phyloP scores from a whole-genome alignment of 2,797 vertebrate genomes.

The Urocyon cinereoargenteus region DNA sequence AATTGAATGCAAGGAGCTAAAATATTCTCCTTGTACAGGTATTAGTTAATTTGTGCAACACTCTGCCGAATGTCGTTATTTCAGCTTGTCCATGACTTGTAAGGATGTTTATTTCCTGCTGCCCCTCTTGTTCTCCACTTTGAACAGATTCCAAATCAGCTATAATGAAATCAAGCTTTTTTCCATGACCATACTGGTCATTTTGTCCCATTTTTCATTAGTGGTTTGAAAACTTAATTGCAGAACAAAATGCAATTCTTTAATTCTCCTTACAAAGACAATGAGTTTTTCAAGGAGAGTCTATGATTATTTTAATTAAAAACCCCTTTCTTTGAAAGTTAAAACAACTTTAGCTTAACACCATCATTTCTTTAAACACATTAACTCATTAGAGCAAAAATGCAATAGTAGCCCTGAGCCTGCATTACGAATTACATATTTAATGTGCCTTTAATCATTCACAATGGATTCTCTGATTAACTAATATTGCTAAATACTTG shows the following conservation, averaged over 20 bases:
- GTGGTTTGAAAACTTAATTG: slow-evolving; percentile 59
- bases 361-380: slow-evolving; percentile 54
- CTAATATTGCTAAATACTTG: slow-evolving; percentile 76
- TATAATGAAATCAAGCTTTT: not conserved
- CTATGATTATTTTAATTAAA: slow-evolving; percentile 59
- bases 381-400: slow-evolving; percentile 65
- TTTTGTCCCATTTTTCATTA: slow-evolving; percentile 39
- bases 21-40: slow-evolving; percentile 55
- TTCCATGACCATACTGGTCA: not conserved
- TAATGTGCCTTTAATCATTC: slow-evolving; percentile 79
- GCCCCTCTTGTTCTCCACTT: not conserved
- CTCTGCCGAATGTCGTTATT: not conserved
- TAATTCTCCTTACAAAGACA: slow-evolving; percentile 54
- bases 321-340: slow-evolving; percentile 47
- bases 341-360: slow-evolving; percentile 49
- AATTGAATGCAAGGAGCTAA: slow-evolving; percentile 54
- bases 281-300: slow-evolving; percentile 33
- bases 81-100: slow-evolving; percentile 45
- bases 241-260: slow-evolving; percentile 28
- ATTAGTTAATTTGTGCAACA: slow-evolving; percentile 66
- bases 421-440: slow-evolving; percentile 73
- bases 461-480: slow-evolving; percentile 76
- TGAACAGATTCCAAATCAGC: slow-evolving; percentile 55
- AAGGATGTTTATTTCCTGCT: slow-evolving; percentile 12
- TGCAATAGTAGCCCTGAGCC: slow-evolving; percentile 25